phyloP scores from a whole-genome alignment of 30 jellyfish, hydroid and myxozoan genomes.

The Turritopsis dohrnii region DNA sequence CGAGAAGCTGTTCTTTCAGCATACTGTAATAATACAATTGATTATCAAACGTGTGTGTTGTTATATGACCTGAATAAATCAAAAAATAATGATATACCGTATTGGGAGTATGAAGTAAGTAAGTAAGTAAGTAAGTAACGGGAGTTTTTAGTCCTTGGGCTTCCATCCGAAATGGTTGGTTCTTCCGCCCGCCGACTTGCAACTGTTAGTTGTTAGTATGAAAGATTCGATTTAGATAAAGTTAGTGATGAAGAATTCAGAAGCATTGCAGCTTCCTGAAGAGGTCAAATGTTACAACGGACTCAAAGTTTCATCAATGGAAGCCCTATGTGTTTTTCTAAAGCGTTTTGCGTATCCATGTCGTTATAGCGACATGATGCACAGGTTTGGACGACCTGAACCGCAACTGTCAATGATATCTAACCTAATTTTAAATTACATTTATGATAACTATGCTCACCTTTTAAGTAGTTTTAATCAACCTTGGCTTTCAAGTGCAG shows the following conservation, averaged over 20 bases:
- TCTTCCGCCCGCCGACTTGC: too few species aligned
- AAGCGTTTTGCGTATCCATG: conserved; percentile 47
- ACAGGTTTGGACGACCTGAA: conserved; percentile 43
- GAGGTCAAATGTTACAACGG: conserved; percentile 44
- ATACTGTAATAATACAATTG: neutral
- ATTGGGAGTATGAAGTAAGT: conserved; percentile 43
- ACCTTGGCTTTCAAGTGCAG: neutral
- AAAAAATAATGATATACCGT: conserved; percentile 26
- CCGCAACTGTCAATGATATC: conserved; percentile 34
- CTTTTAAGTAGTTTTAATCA: conserved; percentile 30
- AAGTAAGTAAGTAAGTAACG: too few species aligned
- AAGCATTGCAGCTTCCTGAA: conserved; percentile 28
- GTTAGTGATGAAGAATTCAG: conserved; percentile 42
- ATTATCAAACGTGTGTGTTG: conserved; percentile 22
- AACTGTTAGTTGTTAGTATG: too few species aligned
- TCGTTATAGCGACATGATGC: conserved; percentile 40
- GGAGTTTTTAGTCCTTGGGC: too few species aligned
- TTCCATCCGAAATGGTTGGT: too few species aligned
- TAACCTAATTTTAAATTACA: conserved; percentile 16
- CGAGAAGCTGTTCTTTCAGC: neutral
- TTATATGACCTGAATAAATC: conserved; percentile 23
- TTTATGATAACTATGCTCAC: conserved; percentile 29
- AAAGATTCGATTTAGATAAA: conserved; percentile 25
- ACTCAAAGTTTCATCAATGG: conserved; percentile 28
- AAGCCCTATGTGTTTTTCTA: conserved; percentile 37